A percentile compares a stretch with the other conserved stretches of the same genome.
Evolutionary conservation across 2,888 invertebrate genomes (phyloP).

Genomic region (Coremacera marginata): DNA sequence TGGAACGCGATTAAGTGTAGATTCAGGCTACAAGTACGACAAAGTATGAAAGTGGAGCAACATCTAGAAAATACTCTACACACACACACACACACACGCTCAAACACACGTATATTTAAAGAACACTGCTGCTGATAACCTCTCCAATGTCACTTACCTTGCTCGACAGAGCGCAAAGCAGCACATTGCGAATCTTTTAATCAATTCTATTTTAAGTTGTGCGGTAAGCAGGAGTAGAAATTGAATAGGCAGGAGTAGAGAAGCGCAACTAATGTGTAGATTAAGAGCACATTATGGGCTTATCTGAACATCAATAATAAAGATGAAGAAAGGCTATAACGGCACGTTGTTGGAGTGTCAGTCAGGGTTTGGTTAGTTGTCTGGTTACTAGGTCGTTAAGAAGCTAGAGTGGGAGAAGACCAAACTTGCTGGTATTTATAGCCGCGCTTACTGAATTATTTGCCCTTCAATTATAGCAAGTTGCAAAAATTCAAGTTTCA

Average conservation of each 20-base stretch:
- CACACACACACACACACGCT: neutral
- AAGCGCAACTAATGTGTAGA: neutral
- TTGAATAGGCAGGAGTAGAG: neutral
- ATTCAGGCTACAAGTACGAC: neutral
- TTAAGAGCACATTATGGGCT: neutral
- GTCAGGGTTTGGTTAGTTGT: too few relatives aligned
- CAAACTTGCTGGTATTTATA: neutral
- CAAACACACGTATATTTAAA: neutral
- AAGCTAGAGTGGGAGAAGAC: neutral
- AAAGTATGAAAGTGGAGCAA: neutral
- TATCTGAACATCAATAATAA: neutral
- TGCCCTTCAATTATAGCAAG: neutral
- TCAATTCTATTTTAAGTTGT: neutral
- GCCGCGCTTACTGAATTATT: neutral
- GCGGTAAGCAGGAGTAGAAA: neutral
- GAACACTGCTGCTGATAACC: neutral
- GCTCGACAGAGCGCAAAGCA: neutral
- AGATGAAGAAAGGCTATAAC: neutral
- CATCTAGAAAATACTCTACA: neutral
- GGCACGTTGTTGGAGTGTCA: too few relatives aligned
- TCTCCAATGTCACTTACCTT: neutral
- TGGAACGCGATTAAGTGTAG: conserved; percentile 33
- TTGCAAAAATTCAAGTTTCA: neutral
- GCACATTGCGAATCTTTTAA: conserved; percentile 1
- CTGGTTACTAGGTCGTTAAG: neutral